Evolutionary conservation across 2,113 vertebrate genomes (phyloP).

Genomic region (Chauna torquata): DNA sequence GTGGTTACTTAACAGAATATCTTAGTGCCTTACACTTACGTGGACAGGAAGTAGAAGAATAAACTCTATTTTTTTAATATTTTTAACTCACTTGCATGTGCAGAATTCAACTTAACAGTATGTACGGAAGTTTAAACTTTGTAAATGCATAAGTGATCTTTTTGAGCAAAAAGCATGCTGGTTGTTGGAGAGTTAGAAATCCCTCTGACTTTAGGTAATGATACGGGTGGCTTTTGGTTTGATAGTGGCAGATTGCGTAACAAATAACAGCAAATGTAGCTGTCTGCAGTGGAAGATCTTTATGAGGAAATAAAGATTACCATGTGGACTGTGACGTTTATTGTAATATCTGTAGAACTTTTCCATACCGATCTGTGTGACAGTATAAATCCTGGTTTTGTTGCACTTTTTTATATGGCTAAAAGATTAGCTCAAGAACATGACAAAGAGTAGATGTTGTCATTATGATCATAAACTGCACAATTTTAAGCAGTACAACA

Average conservation of each 20-base stretch:
- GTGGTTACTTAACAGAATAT: neutral
- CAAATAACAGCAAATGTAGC: neutral
- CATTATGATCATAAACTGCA: neutral
- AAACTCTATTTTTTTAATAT: neutral
- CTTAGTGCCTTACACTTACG: fast-evolving
- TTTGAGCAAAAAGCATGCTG: neutral
- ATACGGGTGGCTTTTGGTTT: neutral
- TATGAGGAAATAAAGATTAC: neutral
- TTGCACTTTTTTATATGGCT: neutral
- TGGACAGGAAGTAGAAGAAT: neutral
- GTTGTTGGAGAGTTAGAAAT: neutral
- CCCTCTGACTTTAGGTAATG: neutral
- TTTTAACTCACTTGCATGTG: neutral
- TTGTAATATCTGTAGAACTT: neutral
- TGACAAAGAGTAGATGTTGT: neutral
- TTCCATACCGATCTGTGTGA: neutral
- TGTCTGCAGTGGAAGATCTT: neutral
- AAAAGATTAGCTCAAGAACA: neutral
- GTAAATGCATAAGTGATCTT: neutral
- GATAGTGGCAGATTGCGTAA: neutral
- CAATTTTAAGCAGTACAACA: neutral
- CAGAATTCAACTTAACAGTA: neutral
- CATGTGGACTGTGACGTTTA: neutral
- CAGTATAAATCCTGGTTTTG: neutral
- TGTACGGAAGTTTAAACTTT: neutral